Conservation (phyloP, 2,113 vertebrate species). For the Potamarius usumacintae region DNA sequence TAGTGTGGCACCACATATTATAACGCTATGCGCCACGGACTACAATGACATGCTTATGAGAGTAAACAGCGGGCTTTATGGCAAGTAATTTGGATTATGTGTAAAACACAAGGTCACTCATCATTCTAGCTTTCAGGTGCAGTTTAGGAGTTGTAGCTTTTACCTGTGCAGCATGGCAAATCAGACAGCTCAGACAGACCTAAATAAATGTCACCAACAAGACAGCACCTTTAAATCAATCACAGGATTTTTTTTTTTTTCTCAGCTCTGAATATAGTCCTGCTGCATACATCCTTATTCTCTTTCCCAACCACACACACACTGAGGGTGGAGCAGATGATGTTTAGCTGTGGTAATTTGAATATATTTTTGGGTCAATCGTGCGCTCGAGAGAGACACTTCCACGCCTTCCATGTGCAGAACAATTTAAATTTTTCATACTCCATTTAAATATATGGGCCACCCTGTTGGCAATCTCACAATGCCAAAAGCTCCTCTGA, state of each 20-base stretch:
- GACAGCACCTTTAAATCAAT: conserved; percentile 36
- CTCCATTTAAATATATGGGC: conserved; percentile 77
- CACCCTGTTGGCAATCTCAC: conserved; percentile 71
- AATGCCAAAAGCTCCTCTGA: conserved; percentile 66
- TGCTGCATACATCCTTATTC: not conserved
- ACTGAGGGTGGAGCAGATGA: conserved; percentile 58
- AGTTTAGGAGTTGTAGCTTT: conserved; percentile 13
- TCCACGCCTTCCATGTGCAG: conserved; percentile 70
- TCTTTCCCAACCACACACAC: conserved; percentile 45
- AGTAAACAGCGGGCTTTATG: conserved; percentile 22
- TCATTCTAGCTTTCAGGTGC: conserved; percentile 17
- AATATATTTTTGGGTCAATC: conserved; percentile 79
- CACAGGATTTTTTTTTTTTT: not conserved
- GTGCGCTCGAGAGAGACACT: conserved; percentile 66
- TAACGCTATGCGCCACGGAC: not conserved
- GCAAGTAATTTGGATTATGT: conserved; percentile 16
- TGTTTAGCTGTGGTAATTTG: conserved; percentile 76
- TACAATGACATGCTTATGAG: conserved; percentile 36
- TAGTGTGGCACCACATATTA: conserved; percentile 1
- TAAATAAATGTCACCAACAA: conserved; percentile 20
- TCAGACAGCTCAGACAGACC: conserved; percentile 20
- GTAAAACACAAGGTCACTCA: conserved; percentile 41
- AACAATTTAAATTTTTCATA: conserved; percentile 79
- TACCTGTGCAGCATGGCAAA: conserved; percentile 10
- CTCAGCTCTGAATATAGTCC: conserved; percentile 1